Evolutionary conservation across 2,113 vertebrate genomes (phyloP).

Genomic region (Raphicerus campestris): DNA sequence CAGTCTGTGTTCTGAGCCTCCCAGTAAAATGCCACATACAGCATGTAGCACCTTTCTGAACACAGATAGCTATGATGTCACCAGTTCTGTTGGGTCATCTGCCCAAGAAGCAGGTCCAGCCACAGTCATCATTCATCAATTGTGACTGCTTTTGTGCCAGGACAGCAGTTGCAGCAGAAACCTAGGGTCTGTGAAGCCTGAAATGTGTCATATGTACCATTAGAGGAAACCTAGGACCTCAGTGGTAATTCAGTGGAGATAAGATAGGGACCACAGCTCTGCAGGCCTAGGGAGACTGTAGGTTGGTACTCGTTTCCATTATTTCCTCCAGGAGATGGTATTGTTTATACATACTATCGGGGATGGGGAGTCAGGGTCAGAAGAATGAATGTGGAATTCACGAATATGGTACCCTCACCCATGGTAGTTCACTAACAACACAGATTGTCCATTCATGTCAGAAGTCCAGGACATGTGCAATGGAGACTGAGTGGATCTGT

Average conservation of each 20-base stretch:
- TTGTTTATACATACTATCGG: rapidly evolving
- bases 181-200: neutral
- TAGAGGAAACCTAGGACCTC: no score
- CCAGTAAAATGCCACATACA: neutral
- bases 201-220: neutral
- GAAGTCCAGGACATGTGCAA: neutral
- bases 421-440: no score
- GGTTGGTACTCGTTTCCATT: rapidly evolving
- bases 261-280: neutral
- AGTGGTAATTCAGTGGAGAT: neutral
- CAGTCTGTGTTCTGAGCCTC: neutral
- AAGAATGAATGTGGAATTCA: neutral
- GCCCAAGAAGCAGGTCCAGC: neutral
- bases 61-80: rapidly evolving
- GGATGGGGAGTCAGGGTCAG: no score
- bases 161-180: neutral
- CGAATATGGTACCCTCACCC: no score
- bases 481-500: no score
- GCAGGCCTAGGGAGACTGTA: neutral
- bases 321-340: neutral
- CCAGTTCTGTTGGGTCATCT: rapidly evolving
- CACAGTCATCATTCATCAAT: rapidly evolving
- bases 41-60: no score
- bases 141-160: neutral
- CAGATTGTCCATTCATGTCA: no score